Evolutionary conservation across 2,113 vertebrate species (phyloP).

Genomic region (Chlorocebus sabaeus): DNA sequence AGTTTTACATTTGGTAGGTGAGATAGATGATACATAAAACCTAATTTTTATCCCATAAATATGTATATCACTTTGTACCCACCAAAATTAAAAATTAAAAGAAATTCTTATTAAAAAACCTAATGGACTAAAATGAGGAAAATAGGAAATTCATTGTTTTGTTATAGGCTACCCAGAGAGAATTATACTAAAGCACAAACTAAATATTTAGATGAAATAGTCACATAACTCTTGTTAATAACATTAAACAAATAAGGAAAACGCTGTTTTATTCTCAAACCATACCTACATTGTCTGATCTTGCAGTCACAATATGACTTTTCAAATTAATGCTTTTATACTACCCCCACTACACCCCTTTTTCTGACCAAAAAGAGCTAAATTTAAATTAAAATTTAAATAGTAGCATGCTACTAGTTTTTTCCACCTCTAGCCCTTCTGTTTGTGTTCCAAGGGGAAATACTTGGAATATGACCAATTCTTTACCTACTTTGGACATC

Average conservation of each 20-base stretch:
- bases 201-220: not conserved
- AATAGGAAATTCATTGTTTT: constrained; percentile 18
- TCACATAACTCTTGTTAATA: not conserved
- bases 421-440: not conserved
- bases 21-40: not conserved
- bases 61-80: no score
- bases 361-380: not conserved
- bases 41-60: no score
- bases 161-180: not conserved
- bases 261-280: not conserved
- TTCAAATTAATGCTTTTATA: not conserved
- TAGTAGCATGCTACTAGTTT: not conserved
- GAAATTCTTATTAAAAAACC: not conserved
- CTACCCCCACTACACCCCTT: not conserved
- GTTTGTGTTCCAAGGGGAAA: not conserved
- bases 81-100: no score
- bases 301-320: not conserved
- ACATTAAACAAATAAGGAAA: constrained; percentile 1
- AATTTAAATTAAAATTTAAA: constrained; percentile 14
- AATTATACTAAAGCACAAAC: not conserved
- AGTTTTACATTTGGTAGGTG: not conserved
- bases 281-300: not conserved
- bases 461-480: not conserved
- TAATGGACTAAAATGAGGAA: not conserved
- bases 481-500: constrained; percentile 39